Conservation (phyloP, 2,888 invertebrate species). For the Smittia sp. region DNA sequence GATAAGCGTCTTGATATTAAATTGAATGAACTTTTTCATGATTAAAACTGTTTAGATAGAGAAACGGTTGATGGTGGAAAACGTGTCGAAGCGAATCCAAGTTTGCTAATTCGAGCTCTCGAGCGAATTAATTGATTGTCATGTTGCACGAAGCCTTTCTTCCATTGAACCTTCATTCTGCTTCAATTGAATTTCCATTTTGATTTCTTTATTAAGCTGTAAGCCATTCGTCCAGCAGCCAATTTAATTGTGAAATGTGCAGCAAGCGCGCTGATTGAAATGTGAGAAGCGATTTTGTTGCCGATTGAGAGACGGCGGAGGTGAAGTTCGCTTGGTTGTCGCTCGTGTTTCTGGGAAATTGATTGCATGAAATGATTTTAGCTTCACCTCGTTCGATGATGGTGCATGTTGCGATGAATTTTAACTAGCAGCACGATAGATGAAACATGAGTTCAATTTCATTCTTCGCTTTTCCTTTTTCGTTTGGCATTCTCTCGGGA, state of each 20-base stretch:
- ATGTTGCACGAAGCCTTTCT: not conserved
- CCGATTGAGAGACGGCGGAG: not conserved
- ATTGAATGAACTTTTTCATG: not conserved
- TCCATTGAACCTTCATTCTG: not conserved
- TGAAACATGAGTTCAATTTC: conserved; percentile 4
- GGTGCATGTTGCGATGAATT: conserved; percentile 6
- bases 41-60: not conserved
- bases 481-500: not conserved
- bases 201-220: conserved; percentile 37
- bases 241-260: not conserved
- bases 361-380: conserved; percentile 11
- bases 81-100: not conserved
- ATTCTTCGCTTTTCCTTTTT: not conserved
- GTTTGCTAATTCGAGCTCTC: not conserved
- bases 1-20: not conserved
- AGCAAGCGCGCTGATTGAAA: not conserved
- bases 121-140: not conserved
- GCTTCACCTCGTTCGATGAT: not conserved
- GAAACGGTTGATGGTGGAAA: not conserved
- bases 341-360: conserved; percentile 32
- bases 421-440: not conserved
- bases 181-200: not conserved
- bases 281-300: not conserved
- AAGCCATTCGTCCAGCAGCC: not conserved
- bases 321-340: not conserved